These are phyloP conservation scores for Merops nubicus DNA, from an alignment of 2,113 vertebrate genomes.

Conservation along the genomic window DNA sequence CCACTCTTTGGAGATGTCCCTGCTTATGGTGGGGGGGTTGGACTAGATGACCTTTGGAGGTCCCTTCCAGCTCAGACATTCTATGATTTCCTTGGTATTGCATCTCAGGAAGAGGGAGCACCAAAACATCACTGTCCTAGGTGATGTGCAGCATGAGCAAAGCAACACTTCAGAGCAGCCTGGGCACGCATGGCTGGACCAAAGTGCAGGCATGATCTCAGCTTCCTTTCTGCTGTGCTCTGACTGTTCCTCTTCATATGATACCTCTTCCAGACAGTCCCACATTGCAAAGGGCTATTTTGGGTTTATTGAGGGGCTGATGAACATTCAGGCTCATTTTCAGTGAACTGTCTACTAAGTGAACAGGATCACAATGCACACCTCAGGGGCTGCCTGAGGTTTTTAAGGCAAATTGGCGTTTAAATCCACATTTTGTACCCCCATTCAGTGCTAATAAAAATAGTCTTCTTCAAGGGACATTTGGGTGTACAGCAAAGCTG, in stretches of 20 bases:
- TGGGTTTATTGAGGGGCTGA: background rate
- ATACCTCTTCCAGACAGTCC: background rate
- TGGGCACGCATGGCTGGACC: background rate
- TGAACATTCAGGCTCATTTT: conserved; percentile 37
- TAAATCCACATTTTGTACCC: background rate
- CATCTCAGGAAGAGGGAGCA: background rate
- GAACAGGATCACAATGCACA: background rate
- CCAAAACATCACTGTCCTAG: background rate
- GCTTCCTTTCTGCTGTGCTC: conserved; percentile 13
- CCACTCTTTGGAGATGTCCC: fast-evolving
- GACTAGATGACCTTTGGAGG: too few species aligned
- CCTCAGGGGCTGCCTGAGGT: background rate
- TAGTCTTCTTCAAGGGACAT: background rate
- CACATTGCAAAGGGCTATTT: conserved; percentile 21
- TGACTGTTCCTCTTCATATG: background rate
- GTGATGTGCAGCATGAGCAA: background rate
- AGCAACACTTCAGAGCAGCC: background rate
- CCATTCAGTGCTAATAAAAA: background rate
- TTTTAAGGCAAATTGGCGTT: background rate
- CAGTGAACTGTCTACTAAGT: background rate
- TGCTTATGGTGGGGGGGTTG: too few species aligned
- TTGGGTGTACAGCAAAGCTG: background rate
- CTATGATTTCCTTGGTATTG: background rate
- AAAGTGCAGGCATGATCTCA: background rate
- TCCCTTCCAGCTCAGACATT: too few species aligned